Percentiles rank a stretch among this genome's conserved stretches.
Evolutionary conservation across 2,888 invertebrate genomes (phyloP).

Genomic region (Chloroclystis v-ata): DNA sequence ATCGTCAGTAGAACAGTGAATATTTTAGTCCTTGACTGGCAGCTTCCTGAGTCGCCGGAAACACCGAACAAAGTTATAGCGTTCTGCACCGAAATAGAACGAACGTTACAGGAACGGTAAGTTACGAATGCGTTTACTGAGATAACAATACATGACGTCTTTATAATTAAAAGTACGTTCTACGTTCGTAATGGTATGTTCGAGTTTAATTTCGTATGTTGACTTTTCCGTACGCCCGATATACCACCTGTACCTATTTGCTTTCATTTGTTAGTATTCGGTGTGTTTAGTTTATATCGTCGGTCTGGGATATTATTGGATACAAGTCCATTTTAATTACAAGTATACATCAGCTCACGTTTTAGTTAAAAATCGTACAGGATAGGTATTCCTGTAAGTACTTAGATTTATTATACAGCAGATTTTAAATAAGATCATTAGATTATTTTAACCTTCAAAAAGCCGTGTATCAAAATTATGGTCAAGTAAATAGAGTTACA

Average conservation of each 20-base stretch:
- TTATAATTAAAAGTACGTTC: not conserved
- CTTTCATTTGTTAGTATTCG: not conserved
- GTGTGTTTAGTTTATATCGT: not conserved
- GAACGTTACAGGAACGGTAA: conserved; percentile 53
- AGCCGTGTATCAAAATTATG: too few species aligned
- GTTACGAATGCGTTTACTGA: conserved; percentile 34
- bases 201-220: conserved; percentile 22
- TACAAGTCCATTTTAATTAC: too few species aligned
- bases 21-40: conserved; percentile 54
- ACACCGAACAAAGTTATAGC: conserved; percentile 42
- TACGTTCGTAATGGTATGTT: conserved; percentile 15
- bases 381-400: too few species aligned
- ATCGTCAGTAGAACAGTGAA: conserved; percentile 37
- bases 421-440: too few species aligned
- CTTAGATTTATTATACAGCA: too few species aligned
- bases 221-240: not conserved
- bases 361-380: too few species aligned
- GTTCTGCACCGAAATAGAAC: conserved; percentile 58
- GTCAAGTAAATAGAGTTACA: too few species aligned
- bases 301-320: too few species aligned
- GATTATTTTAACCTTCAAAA: too few species aligned
- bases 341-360: too few species aligned
- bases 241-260: conserved; percentile 9
- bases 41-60: conserved; percentile 60
- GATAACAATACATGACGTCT: conserved; percentile 22